Base-by-base conservation (phyloP, 2,113 vertebrate genomes). In the Coregonus clupeaformis region DNA sequence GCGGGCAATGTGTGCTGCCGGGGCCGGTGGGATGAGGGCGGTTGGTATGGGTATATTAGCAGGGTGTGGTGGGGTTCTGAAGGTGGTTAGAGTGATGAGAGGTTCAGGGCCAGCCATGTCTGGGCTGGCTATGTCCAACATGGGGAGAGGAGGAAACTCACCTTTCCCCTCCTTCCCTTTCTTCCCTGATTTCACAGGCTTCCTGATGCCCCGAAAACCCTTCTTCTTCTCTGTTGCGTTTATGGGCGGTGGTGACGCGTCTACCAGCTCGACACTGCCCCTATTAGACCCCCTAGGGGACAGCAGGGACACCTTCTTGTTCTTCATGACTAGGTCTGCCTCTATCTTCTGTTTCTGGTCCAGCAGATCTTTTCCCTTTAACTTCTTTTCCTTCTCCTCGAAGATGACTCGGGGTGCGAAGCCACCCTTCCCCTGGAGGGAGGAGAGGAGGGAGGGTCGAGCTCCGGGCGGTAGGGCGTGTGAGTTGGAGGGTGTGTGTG, bases 361-460 rank as follows among this genome's bases (percentile, higher is more conserved):
- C 0, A 18, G 2, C 0, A 36, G 45, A 47, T 75, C 79, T 24
- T 82, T 91, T 5, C 29, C 16, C 25, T 87, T 87, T 0, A 45
- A 29, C 4, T 66, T 84, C 75, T 89, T 89, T 68, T 83, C 90
- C 1, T 90, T 86, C 0, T 91, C 87, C 78, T 89, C 92, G 76
- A 93, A 93, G 77, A 93, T 74, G 77, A 93, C 92, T 68, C 87
- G 89, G 68, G 92, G 93, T 25, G 73, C 69, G 0, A 62, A 0
- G 0, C 2, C 0, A 0, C 69, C 71, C 2, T 82, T 89, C 7
- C 69, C 52, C 0, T 90, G 85, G 57, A 91, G 89, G 64, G 88
- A 82, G 70, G 82, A 79, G 64, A 93, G 83, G 66, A 92, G 80
- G 69, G 89, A 89, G 47, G 88, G 81, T 3, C 89, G 87, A 0